Evolutionary conservation across 1,140 invertebrate genomes (phyloP).

Genomic region (Dendrolimus kikuchii): DNA sequence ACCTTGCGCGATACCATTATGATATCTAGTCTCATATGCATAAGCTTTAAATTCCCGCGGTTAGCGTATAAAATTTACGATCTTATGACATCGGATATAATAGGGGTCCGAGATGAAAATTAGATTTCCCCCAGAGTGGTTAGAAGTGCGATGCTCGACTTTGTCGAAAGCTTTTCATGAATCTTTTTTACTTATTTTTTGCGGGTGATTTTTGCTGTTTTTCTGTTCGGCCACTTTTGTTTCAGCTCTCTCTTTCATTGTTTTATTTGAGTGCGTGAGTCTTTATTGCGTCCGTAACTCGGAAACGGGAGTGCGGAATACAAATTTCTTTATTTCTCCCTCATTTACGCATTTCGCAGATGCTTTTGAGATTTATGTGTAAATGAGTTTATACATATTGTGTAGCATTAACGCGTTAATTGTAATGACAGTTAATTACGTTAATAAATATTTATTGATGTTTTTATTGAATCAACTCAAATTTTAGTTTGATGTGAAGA

Average conservation of each 20-base stretch:
- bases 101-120: constrained; percentile 50
- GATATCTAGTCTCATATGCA: constrained; percentile 35
- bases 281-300: constrained; percentile 25
- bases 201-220: constrained; percentile 40
- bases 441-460: too few relatives aligned
- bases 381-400: background rate
- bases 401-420: too few relatives aligned
- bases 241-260: constrained; percentile 28
- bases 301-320: constrained; percentile 19
- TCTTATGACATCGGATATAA: constrained; percentile 26
- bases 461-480: too few relatives aligned
- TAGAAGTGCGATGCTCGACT: constrained; percentile 40
- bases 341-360: constrained; percentile 7
- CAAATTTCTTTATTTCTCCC: constrained; percentile 12
- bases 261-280: constrained; percentile 35
- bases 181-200: constrained; percentile 24
- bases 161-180: constrained; percentile 47
- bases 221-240: constrained; percentile 45
- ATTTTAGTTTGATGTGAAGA: too few relatives aligned
- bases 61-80: constrained; percentile 38
- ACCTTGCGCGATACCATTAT: constrained; percentile 30
- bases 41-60: constrained; percentile 41
- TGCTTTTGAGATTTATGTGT: constrained; percentile 6
- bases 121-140: constrained; percentile 56
- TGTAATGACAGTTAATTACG: too few relatives aligned